Conservation (phyloP, 2,113 vertebrate genomes). For the Urocolius indicus region DNA sequence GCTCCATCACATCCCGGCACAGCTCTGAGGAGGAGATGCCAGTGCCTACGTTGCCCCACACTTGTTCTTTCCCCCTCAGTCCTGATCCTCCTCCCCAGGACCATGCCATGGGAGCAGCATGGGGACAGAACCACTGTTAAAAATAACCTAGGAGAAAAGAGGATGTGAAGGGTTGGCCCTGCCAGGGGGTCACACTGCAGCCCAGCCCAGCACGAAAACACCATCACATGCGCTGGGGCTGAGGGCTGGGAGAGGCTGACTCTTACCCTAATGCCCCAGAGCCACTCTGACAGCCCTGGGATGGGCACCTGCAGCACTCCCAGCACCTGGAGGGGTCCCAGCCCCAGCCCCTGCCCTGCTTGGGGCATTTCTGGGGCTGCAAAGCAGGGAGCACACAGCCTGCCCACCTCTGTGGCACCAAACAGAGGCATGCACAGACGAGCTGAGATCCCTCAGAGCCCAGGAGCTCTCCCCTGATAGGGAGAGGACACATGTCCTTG, state of each 20-base stretch:
- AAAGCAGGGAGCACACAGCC: background rate
- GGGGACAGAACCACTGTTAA: rapidly evolving
- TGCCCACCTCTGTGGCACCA: background rate
- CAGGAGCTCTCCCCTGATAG: background rate
- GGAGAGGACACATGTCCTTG: background rate
- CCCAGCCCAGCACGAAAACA: rapidly evolving
- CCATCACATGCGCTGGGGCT: background rate
- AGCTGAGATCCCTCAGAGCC: rapidly evolving
- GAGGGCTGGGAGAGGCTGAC: rapidly evolving
- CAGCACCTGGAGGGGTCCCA: background rate
- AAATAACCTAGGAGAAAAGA: background rate
- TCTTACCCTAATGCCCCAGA: background rate
- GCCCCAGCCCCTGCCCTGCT: background rate
- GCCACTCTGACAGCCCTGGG: rapidly evolving
- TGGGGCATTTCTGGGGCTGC: background rate
- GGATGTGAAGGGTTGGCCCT: background rate
- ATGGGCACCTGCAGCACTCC: rapidly evolving
- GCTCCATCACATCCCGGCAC: background rate
- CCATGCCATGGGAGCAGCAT: rapidly evolving
- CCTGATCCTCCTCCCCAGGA: background rate
- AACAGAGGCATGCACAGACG: rapidly evolving
- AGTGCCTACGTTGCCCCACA: rapidly evolving
- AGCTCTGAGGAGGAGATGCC: background rate
- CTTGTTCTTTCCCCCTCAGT: background rate
- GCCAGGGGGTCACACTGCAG: rapidly evolving